phyloP scores from a whole-genome alignment of 2,797 vertebrate genomes.

The Enteromius argenteus region DNA sequence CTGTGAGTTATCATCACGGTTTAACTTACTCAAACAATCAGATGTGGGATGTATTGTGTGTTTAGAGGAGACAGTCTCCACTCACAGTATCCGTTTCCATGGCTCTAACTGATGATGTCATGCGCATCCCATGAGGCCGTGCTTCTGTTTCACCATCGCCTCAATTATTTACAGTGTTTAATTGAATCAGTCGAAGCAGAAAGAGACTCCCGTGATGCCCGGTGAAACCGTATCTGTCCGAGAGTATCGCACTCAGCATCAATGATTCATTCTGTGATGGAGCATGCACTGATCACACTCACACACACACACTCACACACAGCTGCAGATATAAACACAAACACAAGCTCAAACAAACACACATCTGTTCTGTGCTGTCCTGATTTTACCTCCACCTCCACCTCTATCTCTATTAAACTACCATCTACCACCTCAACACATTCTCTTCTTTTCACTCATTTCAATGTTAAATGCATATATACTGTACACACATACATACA shows the following conservation, averaged over 20 bases:
- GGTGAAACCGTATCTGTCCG: constrained; percentile 29
- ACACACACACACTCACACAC: constrained; percentile 37
- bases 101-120: constrained; percentile 60
- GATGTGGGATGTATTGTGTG: neutral
- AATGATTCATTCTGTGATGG: constrained; percentile 15
- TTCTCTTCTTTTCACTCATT: neutral
- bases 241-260: neutral
- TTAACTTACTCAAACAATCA: neutral
- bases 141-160: constrained; percentile 55
- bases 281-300: neutral
- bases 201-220: constrained; percentile 31
- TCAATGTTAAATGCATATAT: neutral
- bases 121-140: constrained; percentile 48
- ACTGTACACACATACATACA: neutral
- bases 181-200: constrained; percentile 54
- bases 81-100: constrained; percentile 41
- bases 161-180: constrained; percentile 65
- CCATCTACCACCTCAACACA: constrained; percentile 23
- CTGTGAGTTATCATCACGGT: neutral
- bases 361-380: neutral
- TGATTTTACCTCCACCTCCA: neutral
- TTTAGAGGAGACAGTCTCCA: neutral
- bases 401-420: neutral
- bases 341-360: constrained; percentile 24
- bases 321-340: constrained; percentile 41